Base-by-base conservation (phyloP, 2,888 invertebrate species). In the Boloria euphrosyne region DNA sequence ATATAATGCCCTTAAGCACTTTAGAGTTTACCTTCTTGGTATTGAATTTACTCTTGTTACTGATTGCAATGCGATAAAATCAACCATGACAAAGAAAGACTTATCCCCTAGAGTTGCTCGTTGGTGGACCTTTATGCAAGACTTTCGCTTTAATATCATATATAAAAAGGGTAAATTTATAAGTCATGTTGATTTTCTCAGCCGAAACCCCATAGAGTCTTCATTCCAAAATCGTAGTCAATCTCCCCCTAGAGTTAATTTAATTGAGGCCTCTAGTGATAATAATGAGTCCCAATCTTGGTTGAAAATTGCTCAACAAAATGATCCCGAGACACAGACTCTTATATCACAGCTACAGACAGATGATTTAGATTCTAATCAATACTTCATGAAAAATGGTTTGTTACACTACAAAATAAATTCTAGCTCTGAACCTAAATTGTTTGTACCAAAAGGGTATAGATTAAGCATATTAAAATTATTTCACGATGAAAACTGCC, bases 121-220 rank as follows among this genome's bases (percentile, higher is more conserved):
- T 0, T 77, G 75, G 77, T 76, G 75, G 76, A 62, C 74, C 0
- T 77, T 71, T 59, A 18, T 77, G 44, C 76, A 76, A 57, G 75
- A 75, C 51, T 78, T 72, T 44, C 16, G 63, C 0, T 78, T 78
- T 46, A 51, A 62, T 0, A 49, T 78, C 0, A 63, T 72, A 13
- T 77, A 78, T 49, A 59, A 74, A 44, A 76, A 76, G 17, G 76
- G 78, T 2, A 13, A 47, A 4, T 7, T 65, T 5, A 67, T 78
- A 65, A 59, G 67, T 1, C 76, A 76, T n/a, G 75, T 74, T 0
- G 74, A 75, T 61, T 74, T 52, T 58, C 52, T 75, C 6, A 75
- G 74, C 31, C 66, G 76, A 0, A 68, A 77, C 16, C 75, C 74
- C 0, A 66, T 68, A 10, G 47, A 52, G 4, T 52, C 27, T 13